phyloP scores from a whole-genome alignment of 1,140 invertebrate species.

The Ectropis grisescens region DNA sequence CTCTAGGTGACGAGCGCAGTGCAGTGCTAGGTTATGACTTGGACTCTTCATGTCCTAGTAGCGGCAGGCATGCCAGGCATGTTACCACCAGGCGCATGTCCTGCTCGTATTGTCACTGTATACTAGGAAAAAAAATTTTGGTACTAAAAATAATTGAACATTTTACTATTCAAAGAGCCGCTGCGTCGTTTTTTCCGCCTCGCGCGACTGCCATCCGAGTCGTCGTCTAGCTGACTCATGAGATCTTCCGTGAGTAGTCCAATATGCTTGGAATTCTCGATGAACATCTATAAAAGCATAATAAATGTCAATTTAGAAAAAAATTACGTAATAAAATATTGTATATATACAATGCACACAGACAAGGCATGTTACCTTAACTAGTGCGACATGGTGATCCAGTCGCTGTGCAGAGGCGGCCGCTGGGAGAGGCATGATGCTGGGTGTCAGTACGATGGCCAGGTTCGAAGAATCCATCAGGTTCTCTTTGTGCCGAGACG shows the following conservation, averaged over 20 bases:
- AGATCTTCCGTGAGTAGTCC: conserved; percentile 77
- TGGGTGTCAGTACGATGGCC: conserved; percentile 85
- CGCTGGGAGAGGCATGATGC: conserved; percentile 82
- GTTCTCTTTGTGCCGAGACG: conserved; percentile 73
- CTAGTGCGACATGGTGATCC: conserved; percentile 74
- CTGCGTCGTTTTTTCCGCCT: conserved; percentile 83
- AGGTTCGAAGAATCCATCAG: conserved; percentile 87
- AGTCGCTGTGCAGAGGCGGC: conserved; percentile 72
- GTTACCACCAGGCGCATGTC: too few species aligned
- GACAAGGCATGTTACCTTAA: conserved; percentile 72
- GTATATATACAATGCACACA: too few species aligned
- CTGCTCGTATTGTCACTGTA: too few species aligned
- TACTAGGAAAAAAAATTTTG: too few species aligned
- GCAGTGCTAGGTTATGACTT: too few species aligned
- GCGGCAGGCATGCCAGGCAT: too few species aligned
- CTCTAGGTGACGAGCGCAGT: too few species aligned
- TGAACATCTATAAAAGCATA: conserved; percentile 75
- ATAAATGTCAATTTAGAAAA: background rate
- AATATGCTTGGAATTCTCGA: conserved; percentile 81
- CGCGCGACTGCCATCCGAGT: conserved; percentile 64
- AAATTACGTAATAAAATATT: background rate
- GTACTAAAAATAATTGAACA: too few species aligned
- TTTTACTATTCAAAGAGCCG: conserved; percentile 86
- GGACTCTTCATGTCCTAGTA: too few species aligned
- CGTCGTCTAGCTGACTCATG: conserved; percentile 67